phyloP scores from a whole-genome alignment of 2,888 invertebrate genomes.

The Acleris laterana region DNA sequence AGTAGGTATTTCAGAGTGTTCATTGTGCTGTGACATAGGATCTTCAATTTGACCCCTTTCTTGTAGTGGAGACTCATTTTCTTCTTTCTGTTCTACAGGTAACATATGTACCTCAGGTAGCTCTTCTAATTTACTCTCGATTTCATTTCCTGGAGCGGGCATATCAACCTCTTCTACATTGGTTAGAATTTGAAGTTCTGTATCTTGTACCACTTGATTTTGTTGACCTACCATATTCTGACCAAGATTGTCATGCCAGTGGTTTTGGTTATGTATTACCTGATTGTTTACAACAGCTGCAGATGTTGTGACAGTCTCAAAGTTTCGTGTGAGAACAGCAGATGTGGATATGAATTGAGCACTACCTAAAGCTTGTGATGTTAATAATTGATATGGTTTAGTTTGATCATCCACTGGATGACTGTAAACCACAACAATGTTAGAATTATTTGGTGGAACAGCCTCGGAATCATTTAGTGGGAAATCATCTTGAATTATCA shows the following conservation, averaged over 20 bases:
- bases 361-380: slow-evolving; percentile 64
- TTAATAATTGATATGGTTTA: slow-evolving; percentile 81
- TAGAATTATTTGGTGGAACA: slow-evolving; percentile 80
- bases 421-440: slow-evolving; percentile 87
- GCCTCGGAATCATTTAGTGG: slow-evolving; percentile 82
- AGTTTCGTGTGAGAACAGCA: slow-evolving; percentile 73
- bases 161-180: slow-evolving; percentile 44
- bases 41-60: slow-evolving; percentile 22
- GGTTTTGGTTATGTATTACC: slow-evolving; percentile 59
- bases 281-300: slow-evolving; percentile 79
- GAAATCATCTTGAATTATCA: slow-evolving; percentile 86
- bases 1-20: slow-evolving; percentile 32
- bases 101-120: slow-evolving; percentile 55
- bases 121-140: slow-evolving; percentile 45
- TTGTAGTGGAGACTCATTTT: slow-evolving; percentile 24
- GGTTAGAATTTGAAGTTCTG: slow-evolving; percentile 45
- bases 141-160: slow-evolving; percentile 42
- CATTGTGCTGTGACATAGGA: slow-evolving; percentile 28
- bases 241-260: slow-evolving; percentile 61
- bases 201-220: slow-evolving; percentile 46
- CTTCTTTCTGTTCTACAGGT: slow-evolving; percentile 42
- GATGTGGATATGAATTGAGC: slow-evolving; percentile 72
- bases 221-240: slow-evolving; percentile 50
- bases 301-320: slow-evolving; percentile 69
- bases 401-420: slow-evolving; percentile 83